Conservation (phyloP, 1,140 invertebrate genomes). For the Bradysia coprophila region DNA sequence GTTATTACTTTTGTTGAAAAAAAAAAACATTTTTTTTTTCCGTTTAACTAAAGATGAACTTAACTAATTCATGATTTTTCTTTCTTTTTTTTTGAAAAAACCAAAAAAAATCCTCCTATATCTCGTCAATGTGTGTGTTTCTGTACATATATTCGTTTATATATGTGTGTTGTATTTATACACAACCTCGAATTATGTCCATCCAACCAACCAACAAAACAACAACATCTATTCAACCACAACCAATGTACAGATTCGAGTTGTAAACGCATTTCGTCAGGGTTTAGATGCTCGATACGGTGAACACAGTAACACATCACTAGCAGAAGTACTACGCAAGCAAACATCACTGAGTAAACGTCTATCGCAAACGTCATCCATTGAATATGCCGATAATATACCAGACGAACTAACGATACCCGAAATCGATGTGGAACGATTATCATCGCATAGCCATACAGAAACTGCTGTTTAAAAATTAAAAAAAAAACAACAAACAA, state of each 20-base stretch:
- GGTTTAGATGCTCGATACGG: constrained; percentile 80
- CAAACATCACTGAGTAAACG: constrained; percentile 78
- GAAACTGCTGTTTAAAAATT: constrained; percentile 67
- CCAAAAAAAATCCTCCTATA: no score
- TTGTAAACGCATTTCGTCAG: constrained; percentile 98
- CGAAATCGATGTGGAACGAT: constrained; percentile 75
- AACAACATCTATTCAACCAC: not conserved
- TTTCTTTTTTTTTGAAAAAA: no score
- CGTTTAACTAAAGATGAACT: no score
- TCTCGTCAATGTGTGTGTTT: no score
- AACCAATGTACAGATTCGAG: constrained; percentile 67
- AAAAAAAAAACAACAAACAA: not conserved
- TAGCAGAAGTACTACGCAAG: constrained; percentile 78
- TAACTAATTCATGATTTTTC: no score
- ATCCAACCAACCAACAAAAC: not conserved
- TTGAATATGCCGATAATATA: constrained; percentile 78
- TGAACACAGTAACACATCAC: constrained; percentile 73
- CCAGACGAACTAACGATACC: constrained; percentile 71
- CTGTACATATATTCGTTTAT: constrained; percentile 1
- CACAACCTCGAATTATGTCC: no score
- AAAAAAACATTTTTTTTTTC: no score
- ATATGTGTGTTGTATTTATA: no score
- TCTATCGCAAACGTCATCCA: constrained; percentile 75
- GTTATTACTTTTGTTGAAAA: no score
- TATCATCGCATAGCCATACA: constrained; percentile 81